Percentiles rank a stretch among this genome's conserved stretches.
phyloP scores from a whole-genome alignment of 2,888 invertebrate species.

The Microctonus hyperodae region DNA sequence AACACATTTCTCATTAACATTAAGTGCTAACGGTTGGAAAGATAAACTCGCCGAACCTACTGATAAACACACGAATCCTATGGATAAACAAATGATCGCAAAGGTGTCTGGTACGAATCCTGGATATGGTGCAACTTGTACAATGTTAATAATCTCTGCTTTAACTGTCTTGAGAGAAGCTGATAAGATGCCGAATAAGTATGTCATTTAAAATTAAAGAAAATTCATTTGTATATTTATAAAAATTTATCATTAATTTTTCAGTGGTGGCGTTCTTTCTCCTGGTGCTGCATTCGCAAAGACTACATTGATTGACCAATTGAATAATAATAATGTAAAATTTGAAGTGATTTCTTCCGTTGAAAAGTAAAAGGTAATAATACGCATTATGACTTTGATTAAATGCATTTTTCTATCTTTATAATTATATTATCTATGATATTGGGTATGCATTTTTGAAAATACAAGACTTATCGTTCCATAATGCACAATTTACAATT shows the following conservation, averaged over 20 bases:
- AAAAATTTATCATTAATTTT: slow-evolving; percentile 42
- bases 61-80: slow-evolving; percentile 67
- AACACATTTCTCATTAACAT: slow-evolving; percentile 71
- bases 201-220: slow-evolving; percentile 51
- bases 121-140: slow-evolving; percentile 85
- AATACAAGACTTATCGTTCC: neutral
- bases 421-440: neutral
- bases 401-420: neutral
- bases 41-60: slow-evolving; percentile 68
- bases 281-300: slow-evolving; percentile 87
- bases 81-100: slow-evolving; percentile 72
- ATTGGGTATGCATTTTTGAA: neutral
- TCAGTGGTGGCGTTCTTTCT: slow-evolving; percentile 85
- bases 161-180: slow-evolving; percentile 77
- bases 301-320: slow-evolving; percentile 77
- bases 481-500: neutral
- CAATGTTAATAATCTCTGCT: slow-evolving; percentile 76
- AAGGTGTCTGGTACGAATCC: slow-evolving; percentile 75
- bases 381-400: neutral
- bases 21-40: slow-evolving; percentile 83
- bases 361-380: slow-evolving; percentile 39
- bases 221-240: slow-evolving; percentile 4
- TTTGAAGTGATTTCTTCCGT: slow-evolving; percentile 69
- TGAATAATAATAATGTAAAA: slow-evolving; percentile 76
- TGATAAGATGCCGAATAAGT: slow-evolving; percentile 78